phyloP scores from a whole-genome alignment of 2,113 vertebrate genomes.

The Lampris incognitus region DNA sequence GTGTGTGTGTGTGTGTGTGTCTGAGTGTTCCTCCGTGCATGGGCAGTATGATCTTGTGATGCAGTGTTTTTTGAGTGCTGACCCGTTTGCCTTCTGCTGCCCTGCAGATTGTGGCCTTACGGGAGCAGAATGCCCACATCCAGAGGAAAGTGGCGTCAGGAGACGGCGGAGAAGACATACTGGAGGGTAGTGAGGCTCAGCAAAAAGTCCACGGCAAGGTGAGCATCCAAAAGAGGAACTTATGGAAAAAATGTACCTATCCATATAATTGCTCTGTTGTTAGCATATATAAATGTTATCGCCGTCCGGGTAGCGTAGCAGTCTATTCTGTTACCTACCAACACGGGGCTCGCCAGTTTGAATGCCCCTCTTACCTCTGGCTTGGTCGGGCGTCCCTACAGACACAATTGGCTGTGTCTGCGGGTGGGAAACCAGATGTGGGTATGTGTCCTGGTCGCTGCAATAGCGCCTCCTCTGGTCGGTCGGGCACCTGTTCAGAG shows the following conservation, averaged over 20 bases:
- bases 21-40: not conserved
- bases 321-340: too few relatives aligned
- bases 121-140: conserved; percentile 97
- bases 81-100: conserved; percentile 23
- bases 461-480: too few relatives aligned
- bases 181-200: conserved; percentile 89
- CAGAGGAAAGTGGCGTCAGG: conserved; percentile 96
- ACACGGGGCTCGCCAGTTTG: too few relatives aligned
- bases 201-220: conserved; percentile 97
- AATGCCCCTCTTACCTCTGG: too few relatives aligned
- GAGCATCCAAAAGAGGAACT: not conserved
- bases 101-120: conserved; percentile 93
- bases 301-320: too few relatives aligned
- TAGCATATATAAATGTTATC: too few relatives aligned
- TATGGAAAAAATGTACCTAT: not conserved
- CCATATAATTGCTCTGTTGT: too few relatives aligned
- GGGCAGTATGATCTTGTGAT: not conserved
- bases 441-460: too few relatives aligned
- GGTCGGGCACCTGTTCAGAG: too few relatives aligned
- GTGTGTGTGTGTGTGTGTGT: not conserved
- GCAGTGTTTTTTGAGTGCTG: not conserved
- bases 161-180: conserved; percentile 89
- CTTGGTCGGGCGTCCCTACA: too few relatives aligned
- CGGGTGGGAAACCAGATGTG: too few relatives aligned
- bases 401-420: too few relatives aligned